phyloP scores from a whole-genome alignment of 2,113 vertebrate species.

The Elephas maximus region DNA sequence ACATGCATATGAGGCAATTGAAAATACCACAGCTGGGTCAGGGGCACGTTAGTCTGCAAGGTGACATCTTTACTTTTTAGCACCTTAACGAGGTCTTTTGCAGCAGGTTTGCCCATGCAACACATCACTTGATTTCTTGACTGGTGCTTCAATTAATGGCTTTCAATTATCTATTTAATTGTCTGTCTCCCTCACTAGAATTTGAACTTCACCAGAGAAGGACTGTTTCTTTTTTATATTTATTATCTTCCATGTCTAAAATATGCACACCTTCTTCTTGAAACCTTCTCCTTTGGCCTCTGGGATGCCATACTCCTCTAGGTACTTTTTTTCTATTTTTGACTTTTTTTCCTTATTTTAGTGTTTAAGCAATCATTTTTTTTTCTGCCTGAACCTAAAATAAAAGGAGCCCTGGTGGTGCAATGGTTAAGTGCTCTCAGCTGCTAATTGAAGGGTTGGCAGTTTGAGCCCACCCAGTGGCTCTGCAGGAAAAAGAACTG shows the following conservation, averaged over 20 bases:
- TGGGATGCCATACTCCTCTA: too few species aligned
- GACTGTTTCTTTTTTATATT: not conserved
- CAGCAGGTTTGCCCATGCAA: too few species aligned
- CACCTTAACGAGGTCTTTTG: too few species aligned
- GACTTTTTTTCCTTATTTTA: too few species aligned
- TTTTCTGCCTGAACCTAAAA: too few species aligned
- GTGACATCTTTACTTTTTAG: too few species aligned
- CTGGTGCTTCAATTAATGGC: not conserved
- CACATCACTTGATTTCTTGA: too few species aligned
- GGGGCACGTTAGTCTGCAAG: too few species aligned
- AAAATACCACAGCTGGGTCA: too few species aligned
- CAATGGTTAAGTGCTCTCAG: not conserved
- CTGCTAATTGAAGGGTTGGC: not conserved
- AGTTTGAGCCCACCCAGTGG: not conserved
- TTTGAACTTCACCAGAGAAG: not conserved
- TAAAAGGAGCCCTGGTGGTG: not conserved
- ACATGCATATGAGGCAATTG: too few species aligned
- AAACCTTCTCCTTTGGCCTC: not conserved
- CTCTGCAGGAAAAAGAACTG: not conserved
- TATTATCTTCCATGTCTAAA: not conserved
- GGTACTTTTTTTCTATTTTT: too few species aligned
- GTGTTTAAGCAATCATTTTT: too few species aligned
- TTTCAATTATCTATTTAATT: not conserved
- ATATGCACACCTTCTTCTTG: not conserved
- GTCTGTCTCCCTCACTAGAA: not conserved